Base-by-base conservation (phyloP, 2,113 vertebrate species). In the Caloenas nicobarica region DNA sequence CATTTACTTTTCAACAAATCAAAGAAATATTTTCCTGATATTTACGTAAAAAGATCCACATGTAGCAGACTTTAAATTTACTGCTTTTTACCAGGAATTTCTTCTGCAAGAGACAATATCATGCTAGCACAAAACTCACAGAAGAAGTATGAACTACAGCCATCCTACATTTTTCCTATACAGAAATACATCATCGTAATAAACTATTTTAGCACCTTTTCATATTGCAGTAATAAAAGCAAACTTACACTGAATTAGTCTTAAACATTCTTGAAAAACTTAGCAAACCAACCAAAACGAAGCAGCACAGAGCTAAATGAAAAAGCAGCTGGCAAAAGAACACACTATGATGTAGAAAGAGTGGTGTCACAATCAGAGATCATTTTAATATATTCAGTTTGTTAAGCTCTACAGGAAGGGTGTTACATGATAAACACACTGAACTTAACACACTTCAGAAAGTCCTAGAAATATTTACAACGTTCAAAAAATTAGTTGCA, bases 211-310 rank as follows among this genome's bases (percentile, higher is more conserved):
- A 83, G 73, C 51, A 33, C 38, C 51, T n/a, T 96, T 94, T 94
- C 88, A 88, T 34, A 96, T 53, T 88, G 86, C 70, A 93, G 34
- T 78, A 96, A 95, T 94, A 90, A 93, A 96, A 91, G 76, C 53
- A 88, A 95, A 86, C 54, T 62, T 96, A 74, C 21, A 86, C 2
- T 73, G 68, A 95, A 85, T 91, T 85, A 81, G 15, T 58, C 50
- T 78, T 64, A 94, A 84, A 85, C 87, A 81, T 95, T 94, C 61
- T 50, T 87, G 3, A 84, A 94, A 96, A 94, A 62, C 14, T 74
- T 88, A 94, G 81, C 68, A 83, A 53, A 95, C 2, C 13, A 65
- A 42, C 9, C 22, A 50, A 68, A 34, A 12, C 51, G 33, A 79
- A 51, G 36, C 40, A 77, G 19, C 25, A 53, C 9, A 4, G 0